phyloP scores from a whole-genome alignment of 2,888 invertebrate genomes.

The Drosophila algonquin region DNA sequence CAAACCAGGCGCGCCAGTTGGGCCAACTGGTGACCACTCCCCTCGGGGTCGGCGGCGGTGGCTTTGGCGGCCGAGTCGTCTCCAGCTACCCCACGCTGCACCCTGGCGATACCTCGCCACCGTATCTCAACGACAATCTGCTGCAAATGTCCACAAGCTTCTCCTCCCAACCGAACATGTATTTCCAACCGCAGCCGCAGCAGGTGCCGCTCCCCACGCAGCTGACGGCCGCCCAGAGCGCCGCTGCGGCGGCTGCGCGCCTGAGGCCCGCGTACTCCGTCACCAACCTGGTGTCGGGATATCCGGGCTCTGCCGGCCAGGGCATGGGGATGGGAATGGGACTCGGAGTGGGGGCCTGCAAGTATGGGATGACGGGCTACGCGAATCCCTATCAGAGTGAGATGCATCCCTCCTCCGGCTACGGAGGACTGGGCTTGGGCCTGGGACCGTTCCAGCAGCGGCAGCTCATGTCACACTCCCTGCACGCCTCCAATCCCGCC shows the following conservation, averaged over 20 bases:
- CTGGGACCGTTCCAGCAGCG: conserved; percentile 77
- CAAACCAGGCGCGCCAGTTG: conserved; percentile 82
- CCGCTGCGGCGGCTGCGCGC: conserved; percentile 74
- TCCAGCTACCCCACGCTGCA: conserved; percentile 83
- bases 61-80: conserved; percentile 75
- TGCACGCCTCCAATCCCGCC: conserved; percentile 84
- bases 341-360: conserved; percentile 44
- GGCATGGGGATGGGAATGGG: not conserved
- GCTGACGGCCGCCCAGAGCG: conserved; percentile 70
- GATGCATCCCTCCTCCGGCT: conserved; percentile 49
- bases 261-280: conserved; percentile 83
- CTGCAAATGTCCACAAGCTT: conserved; percentile 84
- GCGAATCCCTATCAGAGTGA: conserved; percentile 80
- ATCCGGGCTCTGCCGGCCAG: conserved; percentile 57
- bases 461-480: conserved; percentile 81
- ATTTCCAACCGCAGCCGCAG: conserved; percentile 81
- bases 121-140: conserved; percentile 83
- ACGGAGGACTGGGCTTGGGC: conserved; percentile 39
- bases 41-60: conserved; percentile 48
- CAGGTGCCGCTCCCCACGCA: conserved; percentile 53
- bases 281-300: conserved; percentile 81
- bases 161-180: conserved; percentile 84
- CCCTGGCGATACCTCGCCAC: conserved; percentile 81
- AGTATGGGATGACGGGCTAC: conserved; percentile 62
- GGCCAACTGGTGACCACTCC: conserved; percentile 77